These are phyloP conservation scores for Cheilosia grossa DNA, from an alignment of 2,888 invertebrate species.

Conservation along the genomic window DNA sequence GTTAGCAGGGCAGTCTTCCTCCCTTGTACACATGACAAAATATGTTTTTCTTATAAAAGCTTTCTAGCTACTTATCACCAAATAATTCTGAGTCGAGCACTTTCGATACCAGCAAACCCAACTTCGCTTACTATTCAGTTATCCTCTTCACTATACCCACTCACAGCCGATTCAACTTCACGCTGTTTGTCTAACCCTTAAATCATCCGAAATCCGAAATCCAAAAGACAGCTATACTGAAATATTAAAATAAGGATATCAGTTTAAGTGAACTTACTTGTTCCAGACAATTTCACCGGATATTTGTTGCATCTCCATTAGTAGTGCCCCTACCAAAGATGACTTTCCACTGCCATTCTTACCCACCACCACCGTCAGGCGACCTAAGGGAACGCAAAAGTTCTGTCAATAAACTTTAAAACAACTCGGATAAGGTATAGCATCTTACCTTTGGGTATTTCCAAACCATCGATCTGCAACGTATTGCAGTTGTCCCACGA, in stretches of 20 bases:
- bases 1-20: too few species aligned
- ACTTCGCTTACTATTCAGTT: too few species aligned
- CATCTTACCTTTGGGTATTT: slow-evolving; percentile 83
- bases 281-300: slow-evolving; percentile 87
- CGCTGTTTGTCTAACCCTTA: background rate
- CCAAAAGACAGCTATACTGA: background rate
- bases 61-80: too few species aligned
- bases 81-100: too few species aligned
- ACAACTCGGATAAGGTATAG: background rate
- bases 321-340: slow-evolving; percentile 89
- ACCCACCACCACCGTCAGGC: slow-evolving; percentile 90
- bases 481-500: slow-evolving; percentile 77
- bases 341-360: slow-evolving; percentile 92
- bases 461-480: slow-evolving; percentile 78
- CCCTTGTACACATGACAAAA: too few species aligned
- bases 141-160: too few species aligned
- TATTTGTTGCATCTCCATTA: slow-evolving; percentile 90
- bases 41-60: too few species aligned
- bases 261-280: slow-evolving; percentile 83
- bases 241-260: slow-evolving; percentile 5
- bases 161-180: too few species aligned
- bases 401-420: slow-evolving; percentile 16
- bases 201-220: slow-evolving; percentile 2
- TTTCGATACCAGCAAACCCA: too few species aligned
- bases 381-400: slow-evolving; percentile 83